These are phyloP conservation scores for Xanthorhoe designata DNA, from an alignment of 2,888 invertebrate genomes.

Conservation along the genomic window DNA sequence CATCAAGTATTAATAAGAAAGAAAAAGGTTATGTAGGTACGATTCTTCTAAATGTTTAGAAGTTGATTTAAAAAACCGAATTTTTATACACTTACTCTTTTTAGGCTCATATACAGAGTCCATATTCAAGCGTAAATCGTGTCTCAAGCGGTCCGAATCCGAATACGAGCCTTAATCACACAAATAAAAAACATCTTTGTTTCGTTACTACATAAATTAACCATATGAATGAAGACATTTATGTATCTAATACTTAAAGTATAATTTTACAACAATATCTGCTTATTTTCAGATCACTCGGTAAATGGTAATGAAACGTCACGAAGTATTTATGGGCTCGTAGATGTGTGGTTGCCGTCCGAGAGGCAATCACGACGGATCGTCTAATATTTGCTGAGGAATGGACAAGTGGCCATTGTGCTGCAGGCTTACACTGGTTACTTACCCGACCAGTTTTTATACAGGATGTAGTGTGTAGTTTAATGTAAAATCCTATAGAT, in stretches of 20 bases:
- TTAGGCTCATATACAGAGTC: too few relatives aligned
- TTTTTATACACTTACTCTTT: too few relatives aligned
- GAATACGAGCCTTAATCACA: too few relatives aligned
- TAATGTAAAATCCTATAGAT: background rate
- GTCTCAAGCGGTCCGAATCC: too few relatives aligned
- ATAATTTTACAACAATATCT: conserved; percentile 1
- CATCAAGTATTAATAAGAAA: too few relatives aligned
- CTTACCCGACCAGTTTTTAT: conserved; percentile 21
- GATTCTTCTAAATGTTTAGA: too few relatives aligned
- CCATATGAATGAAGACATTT: background rate
- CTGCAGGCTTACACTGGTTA: conserved; percentile 24
- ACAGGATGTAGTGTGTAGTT: conserved; percentile 33
- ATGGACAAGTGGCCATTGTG: conserved; percentile 65
- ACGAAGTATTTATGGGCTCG: conserved; percentile 19
- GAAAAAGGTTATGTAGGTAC: too few relatives aligned
- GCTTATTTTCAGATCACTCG: conserved; percentile 11
- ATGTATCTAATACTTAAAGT: background rate
- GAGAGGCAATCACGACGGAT: conserved; percentile 34
- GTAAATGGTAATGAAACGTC: conserved; percentile 18
- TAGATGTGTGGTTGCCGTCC: conserved; percentile 17
- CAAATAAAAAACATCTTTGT: background rate
- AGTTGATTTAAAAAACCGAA: too few relatives aligned
- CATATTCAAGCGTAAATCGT: too few relatives aligned
- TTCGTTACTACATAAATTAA: background rate
- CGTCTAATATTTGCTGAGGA: conserved; percentile 64